These are phyloP conservation scores for Diorhabda elongata DNA, from an alignment of 1,140 invertebrate genomes.

Conservation along the genomic window DNA sequence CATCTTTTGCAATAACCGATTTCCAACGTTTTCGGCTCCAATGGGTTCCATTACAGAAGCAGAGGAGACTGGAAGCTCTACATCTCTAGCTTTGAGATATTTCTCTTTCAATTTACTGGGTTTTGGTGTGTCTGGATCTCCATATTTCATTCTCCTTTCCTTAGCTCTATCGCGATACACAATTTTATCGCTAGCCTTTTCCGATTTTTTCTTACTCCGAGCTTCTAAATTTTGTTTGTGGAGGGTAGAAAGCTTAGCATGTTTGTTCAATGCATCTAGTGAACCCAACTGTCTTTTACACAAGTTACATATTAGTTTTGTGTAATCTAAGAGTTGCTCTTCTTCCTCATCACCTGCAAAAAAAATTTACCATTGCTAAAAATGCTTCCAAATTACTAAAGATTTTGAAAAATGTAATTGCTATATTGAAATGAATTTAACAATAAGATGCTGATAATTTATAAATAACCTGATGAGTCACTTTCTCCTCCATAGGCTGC, in stretches of 20 bases:
- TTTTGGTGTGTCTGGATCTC: conserved; percentile 76
- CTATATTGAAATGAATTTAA: too few species aligned
- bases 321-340: conserved; percentile 41
- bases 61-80: conserved; percentile 40
- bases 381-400: neutral
- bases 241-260: conserved; percentile 89
- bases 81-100: conserved; percentile 45
- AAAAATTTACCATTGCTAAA: neutral
- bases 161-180: conserved; percentile 89
- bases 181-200: conserved; percentile 47
- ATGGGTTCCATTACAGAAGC: conserved; percentile 56
- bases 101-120: conserved; percentile 68
- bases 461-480: conserved; percentile 49
- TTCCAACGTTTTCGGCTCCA: conserved; percentile 85
- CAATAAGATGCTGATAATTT: neutral
- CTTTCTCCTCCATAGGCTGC: conserved; percentile 73
- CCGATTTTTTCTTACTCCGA: conserved; percentile 31
- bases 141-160: conserved; percentile 91
- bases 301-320: conserved; percentile 84
- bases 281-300: conserved; percentile 94
- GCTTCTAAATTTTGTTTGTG: conserved; percentile 88
- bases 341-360: conserved; percentile 49
- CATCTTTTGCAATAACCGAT: conserved; percentile 95
- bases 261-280: conserved; percentile 82
- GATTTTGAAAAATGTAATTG: too few species aligned